These are phyloP conservation scores for Camponotus floridanus DNA, from an alignment of 1,140 invertebrate species.

Conservation along the genomic window DNA sequence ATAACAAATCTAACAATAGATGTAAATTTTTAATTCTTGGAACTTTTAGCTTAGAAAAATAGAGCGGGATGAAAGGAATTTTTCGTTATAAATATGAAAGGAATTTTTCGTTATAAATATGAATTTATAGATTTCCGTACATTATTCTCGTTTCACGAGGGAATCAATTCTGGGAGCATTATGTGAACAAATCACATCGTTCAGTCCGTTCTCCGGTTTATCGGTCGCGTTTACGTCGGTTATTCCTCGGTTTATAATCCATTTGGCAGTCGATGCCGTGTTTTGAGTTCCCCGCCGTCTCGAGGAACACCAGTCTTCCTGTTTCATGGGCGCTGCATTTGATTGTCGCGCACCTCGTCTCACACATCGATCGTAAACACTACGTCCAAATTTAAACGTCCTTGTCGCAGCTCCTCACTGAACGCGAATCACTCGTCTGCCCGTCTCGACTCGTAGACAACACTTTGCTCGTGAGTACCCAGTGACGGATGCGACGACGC, in stretches of 20 bases:
- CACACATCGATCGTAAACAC: constrained; percentile 59
- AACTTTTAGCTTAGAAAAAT: not conserved
- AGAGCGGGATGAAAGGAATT: not conserved
- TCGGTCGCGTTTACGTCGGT: constrained; percentile 12
- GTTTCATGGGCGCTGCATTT: constrained; percentile 9
- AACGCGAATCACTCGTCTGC: constrained; percentile 33
- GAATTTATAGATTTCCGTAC: constrained; percentile 3
- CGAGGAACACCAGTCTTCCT: constrained; percentile 11
- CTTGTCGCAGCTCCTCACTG: constrained; percentile 53
- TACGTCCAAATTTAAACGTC: constrained; percentile 69
- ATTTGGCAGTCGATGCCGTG: not conserved
- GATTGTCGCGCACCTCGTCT: constrained; percentile 36
- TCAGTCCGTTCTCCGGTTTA: constrained; percentile 2
- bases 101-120: not conserved
- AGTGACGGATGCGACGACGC: constrained; percentile 5
- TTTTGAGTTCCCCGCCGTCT: constrained; percentile 10
- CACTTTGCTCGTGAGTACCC: not conserved
- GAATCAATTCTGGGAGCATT: not conserved
- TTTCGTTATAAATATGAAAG: not conserved
- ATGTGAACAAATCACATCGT: constrained; percentile 1
- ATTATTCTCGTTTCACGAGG: not conserved
- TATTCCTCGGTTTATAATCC: constrained; percentile 40
- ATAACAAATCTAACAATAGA: not conserved
- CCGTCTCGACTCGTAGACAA: constrained; percentile 6
- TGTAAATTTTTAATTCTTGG: not conserved